Evolutionary conservation across 2,113 vertebrate species (phyloP).

Genomic region (Rostratula benghalensis): DNA sequence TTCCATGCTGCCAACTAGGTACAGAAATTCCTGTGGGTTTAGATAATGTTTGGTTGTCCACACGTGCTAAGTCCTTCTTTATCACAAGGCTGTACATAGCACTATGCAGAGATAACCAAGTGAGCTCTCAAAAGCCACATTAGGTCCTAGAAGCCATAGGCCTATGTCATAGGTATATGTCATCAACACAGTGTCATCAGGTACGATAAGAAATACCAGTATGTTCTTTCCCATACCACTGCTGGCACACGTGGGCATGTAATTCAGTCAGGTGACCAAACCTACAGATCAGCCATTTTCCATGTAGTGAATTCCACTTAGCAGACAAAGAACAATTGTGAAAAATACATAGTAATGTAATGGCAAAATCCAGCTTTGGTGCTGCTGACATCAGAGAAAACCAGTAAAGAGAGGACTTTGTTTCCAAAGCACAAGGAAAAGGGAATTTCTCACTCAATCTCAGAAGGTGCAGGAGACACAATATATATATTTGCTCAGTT

Average conservation of each 20-base stretch:
- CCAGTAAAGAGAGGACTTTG: neutral
- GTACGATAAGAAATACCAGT: neutral
- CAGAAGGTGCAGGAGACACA: neutral
- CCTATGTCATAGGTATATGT: too few relatives aligned
- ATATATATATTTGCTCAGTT: neutral
- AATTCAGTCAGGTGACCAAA: neutral
- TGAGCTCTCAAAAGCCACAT: neutral
- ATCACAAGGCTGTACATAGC: neutral
- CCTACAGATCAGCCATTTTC: neutral
- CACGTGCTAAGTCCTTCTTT: neutral
- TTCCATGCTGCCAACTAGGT: neutral
- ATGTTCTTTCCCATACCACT: neutral
- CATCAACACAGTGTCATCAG: neutral
- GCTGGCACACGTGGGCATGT: rapidly evolving
- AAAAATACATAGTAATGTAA: neutral
- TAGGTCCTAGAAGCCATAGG: neutral
- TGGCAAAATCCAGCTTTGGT: neutral
- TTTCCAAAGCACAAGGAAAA: neutral
- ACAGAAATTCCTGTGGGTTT: neutral
- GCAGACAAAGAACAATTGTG: neutral
- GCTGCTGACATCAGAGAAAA: neutral
- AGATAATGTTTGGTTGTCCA: neutral
- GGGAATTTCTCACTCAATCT: neutral
- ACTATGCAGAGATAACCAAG: neutral
- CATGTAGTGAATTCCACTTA: neutral